These are phyloP conservation scores for Vidua macroura DNA, from an alignment of 2,113 vertebrate species.

Conservation along the genomic window DNA sequence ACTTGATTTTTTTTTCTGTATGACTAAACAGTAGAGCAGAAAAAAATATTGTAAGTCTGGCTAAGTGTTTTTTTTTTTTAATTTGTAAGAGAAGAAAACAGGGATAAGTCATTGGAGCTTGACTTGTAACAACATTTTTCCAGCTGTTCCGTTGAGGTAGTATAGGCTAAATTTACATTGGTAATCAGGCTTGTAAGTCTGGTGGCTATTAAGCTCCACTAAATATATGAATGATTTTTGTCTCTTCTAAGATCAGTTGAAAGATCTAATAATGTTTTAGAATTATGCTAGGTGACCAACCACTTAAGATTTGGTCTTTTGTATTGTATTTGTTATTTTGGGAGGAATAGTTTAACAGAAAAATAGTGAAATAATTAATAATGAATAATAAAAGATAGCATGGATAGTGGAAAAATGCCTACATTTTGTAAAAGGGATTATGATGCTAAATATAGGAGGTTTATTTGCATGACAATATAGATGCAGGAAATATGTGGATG, in stretches of 20 bases:
- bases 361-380: not conserved
- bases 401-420: not conserved
- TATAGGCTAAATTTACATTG: not conserved
- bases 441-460: not conserved
- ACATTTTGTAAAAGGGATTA: not conserved
- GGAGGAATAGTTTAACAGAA: not conserved
- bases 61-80: not conserved
- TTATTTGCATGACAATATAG: not conserved
- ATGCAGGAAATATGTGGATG: not conserved
- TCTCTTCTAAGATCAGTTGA: not conserved
- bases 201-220: not conserved
- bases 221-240: not conserved
- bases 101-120: not conserved
- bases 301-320: not conserved
- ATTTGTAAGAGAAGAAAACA: not conserved
- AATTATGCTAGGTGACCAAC: not conserved
- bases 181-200: not conserved
- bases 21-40: not conserved
- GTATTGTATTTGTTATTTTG: not conserved
- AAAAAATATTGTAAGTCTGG: not conserved
- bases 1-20: not conserved
- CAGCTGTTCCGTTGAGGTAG: not conserved
- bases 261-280: not conserved
- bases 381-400: not conserved
- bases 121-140: not conserved